These are phyloP conservation scores for Eupsilia transversa DNA, from an alignment of 2,888 invertebrate species.

Conservation along the genomic window DNA sequence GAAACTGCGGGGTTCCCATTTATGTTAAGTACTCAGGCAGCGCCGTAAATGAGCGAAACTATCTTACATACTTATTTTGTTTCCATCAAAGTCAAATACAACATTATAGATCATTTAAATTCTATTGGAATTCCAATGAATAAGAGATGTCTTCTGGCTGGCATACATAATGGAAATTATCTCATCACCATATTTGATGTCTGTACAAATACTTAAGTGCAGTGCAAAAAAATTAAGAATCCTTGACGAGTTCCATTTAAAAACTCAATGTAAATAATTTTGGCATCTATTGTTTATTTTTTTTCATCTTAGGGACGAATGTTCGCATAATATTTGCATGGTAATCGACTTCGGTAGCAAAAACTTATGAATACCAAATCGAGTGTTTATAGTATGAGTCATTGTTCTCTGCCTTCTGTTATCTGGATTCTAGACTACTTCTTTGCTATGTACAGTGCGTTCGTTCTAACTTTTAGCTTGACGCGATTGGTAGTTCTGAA, in stretches of 20 bases:
- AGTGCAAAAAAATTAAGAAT: constrained; percentile 4
- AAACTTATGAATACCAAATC: constrained; percentile 45
- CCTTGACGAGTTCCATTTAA: constrained; percentile 21
- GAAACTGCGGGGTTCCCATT: background rate
- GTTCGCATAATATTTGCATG: constrained; percentile 33
- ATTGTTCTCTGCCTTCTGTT: constrained; percentile 1
- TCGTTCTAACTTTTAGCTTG: too few relatives aligned
- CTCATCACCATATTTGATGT: constrained; percentile 24
- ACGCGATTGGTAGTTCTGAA: too few relatives aligned
- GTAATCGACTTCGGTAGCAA: constrained; percentile 22
- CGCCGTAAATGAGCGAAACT: background rate
- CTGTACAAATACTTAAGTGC: background rate
- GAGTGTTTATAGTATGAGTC: constrained; percentile 34
- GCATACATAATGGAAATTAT: constrained; percentile 16
- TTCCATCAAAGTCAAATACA: background rate
- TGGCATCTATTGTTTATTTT: constrained; percentile 32
- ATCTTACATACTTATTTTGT: background rate
- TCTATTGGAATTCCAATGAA: constrained; percentile 35
- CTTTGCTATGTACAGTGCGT: too few relatives aligned
- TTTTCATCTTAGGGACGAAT: background rate
- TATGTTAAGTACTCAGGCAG: background rate
- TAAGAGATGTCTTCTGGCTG: constrained; percentile 14
- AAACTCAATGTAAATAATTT: background rate
- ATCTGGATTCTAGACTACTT: background rate
- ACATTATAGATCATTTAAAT: constrained; percentile 37